These are phyloP conservation scores for Synanthedon vespiformis DNA, from an alignment of 2,888 invertebrate genomes.

Conservation along the genomic window DNA sequence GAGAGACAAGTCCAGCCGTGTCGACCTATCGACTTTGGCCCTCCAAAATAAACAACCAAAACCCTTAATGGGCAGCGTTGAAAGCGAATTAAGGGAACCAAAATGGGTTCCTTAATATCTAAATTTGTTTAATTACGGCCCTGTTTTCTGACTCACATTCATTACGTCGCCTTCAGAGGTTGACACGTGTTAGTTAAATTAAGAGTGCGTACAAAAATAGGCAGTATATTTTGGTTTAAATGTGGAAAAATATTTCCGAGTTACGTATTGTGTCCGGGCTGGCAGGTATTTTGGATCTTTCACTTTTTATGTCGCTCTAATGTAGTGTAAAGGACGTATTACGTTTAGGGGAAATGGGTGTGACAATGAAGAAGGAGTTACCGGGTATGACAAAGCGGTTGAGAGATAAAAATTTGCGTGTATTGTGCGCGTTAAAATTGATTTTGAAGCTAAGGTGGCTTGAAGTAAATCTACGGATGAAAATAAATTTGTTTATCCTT, in stretches of 20 bases:
- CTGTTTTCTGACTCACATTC: conserved; percentile 26
- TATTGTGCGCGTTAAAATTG: conserved; percentile 1
- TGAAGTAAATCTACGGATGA: no score
- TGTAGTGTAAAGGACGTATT: conserved; percentile 6
- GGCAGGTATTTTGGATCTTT: conserved; percentile 1
- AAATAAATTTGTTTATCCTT: no score
- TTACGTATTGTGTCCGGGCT: neutral
- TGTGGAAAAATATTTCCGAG: neutral
- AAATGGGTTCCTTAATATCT: conserved; percentile 5
- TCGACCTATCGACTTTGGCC: neutral
- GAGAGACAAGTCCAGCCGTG: neutral
- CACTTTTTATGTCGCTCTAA: conserved; percentile 6
- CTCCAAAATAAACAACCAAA: neutral
- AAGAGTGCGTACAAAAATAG: neutral
- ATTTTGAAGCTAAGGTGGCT: no score
- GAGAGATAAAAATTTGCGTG: neutral
- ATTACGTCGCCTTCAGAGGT: conserved; percentile 29
- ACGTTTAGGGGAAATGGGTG: neutral
- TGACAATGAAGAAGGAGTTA: neutral
- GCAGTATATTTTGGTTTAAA: neutral
- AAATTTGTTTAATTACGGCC: conserved; percentile 26
- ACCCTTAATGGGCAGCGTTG: conserved; percentile 1
- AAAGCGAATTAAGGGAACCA: conserved; percentile 3
- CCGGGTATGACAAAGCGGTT: neutral
- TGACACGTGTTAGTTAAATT: conserved; percentile 19